Percentiles rank a stretch among this genome's conserved stretches.
Conservation (phyloP, 2,113 vertebrate genomes). For the Erpornis zantholeuca region DNA sequence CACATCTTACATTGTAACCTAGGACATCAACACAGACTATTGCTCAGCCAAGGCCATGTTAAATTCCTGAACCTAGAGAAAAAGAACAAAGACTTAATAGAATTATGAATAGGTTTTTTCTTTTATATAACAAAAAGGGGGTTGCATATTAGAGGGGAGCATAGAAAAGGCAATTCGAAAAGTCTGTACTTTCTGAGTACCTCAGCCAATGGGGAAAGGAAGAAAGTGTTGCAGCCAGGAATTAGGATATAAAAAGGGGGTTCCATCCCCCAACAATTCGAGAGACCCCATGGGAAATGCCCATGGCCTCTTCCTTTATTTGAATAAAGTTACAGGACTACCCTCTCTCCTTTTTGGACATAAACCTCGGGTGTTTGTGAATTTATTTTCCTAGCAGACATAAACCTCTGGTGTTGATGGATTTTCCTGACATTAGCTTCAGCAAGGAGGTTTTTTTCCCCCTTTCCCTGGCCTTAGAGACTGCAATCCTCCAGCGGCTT, state of each 20-base stretch:
- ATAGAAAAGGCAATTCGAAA: not conserved
- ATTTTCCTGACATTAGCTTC: not conserved
- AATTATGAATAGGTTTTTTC: not conserved
- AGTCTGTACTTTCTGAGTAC: not conserved
- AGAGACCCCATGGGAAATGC: too few species aligned
- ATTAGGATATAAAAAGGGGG: not conserved
- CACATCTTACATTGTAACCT: too few species aligned
- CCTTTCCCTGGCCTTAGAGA: not conserved
- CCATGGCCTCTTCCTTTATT: too few species aligned
- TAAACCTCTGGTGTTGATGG: not conserved
- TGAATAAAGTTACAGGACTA: too few species aligned
- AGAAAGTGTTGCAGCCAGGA: not conserved
- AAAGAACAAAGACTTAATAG: not conserved
- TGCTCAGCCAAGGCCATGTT: not conserved
- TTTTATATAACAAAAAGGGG: not conserved
- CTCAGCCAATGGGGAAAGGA: not conserved
- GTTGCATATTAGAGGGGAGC: not conserved
- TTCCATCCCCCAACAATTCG: too few species aligned
- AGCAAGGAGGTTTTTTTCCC: not conserved
- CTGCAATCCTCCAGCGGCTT: not conserved
- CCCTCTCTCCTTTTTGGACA: not conserved
- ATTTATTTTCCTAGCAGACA: too few species aligned
- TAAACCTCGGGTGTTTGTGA: not conserved
- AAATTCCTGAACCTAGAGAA: not conserved
- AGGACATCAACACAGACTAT: not conserved